These are phyloP conservation scores for Neodiprion fabricii DNA, from an alignment of 1,140 invertebrate genomes.

Conservation along the genomic window DNA sequence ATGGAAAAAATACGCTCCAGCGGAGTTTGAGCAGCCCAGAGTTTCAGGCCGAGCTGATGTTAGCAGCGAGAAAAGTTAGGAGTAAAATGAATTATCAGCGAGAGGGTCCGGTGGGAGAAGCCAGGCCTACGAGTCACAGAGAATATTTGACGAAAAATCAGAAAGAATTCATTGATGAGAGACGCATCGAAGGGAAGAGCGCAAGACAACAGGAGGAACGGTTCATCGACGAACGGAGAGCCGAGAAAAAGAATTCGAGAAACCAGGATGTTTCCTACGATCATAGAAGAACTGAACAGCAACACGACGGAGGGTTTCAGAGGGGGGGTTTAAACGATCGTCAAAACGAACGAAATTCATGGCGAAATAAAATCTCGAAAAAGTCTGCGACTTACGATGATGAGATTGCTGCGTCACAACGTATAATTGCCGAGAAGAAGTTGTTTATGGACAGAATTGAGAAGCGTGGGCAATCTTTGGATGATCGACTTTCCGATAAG, in stretches of 20 bases:
- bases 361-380: slow-evolving; percentile 24
- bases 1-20: slow-evolving; percentile 54
- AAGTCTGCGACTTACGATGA: slow-evolving; percentile 32
- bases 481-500: slow-evolving; percentile 29
- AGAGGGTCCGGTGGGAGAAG: slow-evolving; percentile 21
- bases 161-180: slow-evolving; percentile 13
- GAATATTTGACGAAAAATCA: neutral
- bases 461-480: slow-evolving; percentile 29
- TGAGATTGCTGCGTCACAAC: slow-evolving; percentile 16
- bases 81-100: slow-evolving; percentile 46
- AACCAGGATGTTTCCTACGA: slow-evolving; percentile 29
- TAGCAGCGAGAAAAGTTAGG: slow-evolving; percentile 69
- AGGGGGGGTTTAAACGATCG: slow-evolving; percentile 24
- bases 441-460: slow-evolving; percentile 34
- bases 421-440: slow-evolving; percentile 24
- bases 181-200: slow-evolving; percentile 27
- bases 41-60: slow-evolving; percentile 72
- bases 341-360: slow-evolving; percentile 6
- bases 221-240: slow-evolving; percentile 21
- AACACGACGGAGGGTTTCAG: slow-evolving; percentile 15
- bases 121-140: slow-evolving; percentile 18
- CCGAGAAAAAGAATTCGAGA: slow-evolving; percentile 29
- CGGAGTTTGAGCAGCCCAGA: slow-evolving; percentile 70
- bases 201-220: slow-evolving; percentile 27
- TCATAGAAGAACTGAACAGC: slow-evolving; percentile 16